These are phyloP conservation scores for Ammodramus savannarum DNA, from an alignment of 2,113 vertebrate genomes.

Conservation along the genomic window DNA sequence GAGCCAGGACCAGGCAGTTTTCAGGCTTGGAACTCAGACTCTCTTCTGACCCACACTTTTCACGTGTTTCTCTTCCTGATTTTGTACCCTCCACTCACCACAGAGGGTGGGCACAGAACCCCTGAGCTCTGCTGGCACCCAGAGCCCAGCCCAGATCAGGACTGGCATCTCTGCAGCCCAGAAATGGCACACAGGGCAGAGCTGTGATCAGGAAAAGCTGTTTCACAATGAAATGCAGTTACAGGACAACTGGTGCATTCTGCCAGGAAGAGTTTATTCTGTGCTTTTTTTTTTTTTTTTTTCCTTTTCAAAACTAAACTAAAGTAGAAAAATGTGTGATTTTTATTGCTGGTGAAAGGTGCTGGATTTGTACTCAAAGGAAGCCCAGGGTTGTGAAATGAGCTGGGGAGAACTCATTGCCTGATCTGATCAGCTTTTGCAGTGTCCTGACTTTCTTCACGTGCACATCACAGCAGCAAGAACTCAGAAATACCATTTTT, in stretches of 20 bases:
- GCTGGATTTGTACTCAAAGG: not conserved
- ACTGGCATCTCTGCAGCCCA: not conserved
- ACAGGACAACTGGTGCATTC: not conserved
- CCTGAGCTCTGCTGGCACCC: not conserved
- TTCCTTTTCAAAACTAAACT: not conserved
- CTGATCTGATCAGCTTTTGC: not conserved
- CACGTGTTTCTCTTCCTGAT: not conserved
- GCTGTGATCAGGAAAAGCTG: slow-evolving; percentile 36
- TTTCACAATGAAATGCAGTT: not conserved
- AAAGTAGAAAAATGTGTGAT: slow-evolving; percentile 26
- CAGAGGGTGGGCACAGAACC: not conserved
- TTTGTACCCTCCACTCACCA: not conserved
- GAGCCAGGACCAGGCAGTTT: not conserved
- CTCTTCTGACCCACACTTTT: not conserved
- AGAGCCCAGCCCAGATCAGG: not conserved
- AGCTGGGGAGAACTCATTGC: not conserved
- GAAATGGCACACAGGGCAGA: slow-evolving; percentile 13
- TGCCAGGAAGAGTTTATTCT: not conserved
- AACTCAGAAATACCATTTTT: not conserved
- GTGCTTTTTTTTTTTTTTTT: not conserved
- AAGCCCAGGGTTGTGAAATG: not conserved
- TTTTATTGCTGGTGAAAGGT: slow-evolving; percentile 50
- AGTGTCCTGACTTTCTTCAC: not conserved
- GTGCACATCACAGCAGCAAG: not conserved
- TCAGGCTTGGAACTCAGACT: not conserved